Evolutionary conservation across 2,888 invertebrate genomes (phyloP), one percentile per base, ranked within the genome.

Genomic region (Aphidoletes aphidimyza): DNA sequence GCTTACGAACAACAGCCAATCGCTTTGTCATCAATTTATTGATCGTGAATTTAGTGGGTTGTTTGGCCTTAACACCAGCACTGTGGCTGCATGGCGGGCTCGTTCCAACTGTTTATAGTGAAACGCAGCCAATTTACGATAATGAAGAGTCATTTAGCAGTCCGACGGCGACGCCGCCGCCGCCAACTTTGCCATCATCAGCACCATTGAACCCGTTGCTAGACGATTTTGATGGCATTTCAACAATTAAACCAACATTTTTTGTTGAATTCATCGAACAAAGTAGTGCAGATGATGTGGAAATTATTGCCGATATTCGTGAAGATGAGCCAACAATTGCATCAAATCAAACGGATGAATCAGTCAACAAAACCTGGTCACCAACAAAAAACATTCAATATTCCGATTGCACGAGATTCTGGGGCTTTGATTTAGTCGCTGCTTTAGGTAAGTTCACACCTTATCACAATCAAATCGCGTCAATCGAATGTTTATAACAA

Each of bases 21-120:
- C 90, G 90, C 19, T 90, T 90, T 86, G 90, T 90, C 86, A 90
- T 90, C 85, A 90, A 90, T 87, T 86, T 90, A 85, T 87, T 90
- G 84, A 88, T 90, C 86, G 89, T 90, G 85, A 90, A 90, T 86
- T 86, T 90, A 84, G 88, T 89, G 83, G 90, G 89, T 59, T 90
- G 90, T 87, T 87, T 89, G 85, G 89, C 89, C 83, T 86, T 90
- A 85, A 89, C 89, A 19, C 90, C 90, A 47, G 89, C 89, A 22
- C 85, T 90, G 22, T 89, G 81, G 81, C n/a, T 81, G 2, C 81
- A 81, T 39, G 81, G 81, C 9, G 81, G 81, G 2, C 36, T 81
- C n/a, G n/a, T n/a, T 2, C 34, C 36, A 78, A 36, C 78, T 1
- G 34, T 78, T 34, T 19, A 81, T 30, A 39, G 81, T 81, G 81